Conservation (phyloP, 2,888 invertebrate species). For the Flabesymbios commensalis region DNA sequence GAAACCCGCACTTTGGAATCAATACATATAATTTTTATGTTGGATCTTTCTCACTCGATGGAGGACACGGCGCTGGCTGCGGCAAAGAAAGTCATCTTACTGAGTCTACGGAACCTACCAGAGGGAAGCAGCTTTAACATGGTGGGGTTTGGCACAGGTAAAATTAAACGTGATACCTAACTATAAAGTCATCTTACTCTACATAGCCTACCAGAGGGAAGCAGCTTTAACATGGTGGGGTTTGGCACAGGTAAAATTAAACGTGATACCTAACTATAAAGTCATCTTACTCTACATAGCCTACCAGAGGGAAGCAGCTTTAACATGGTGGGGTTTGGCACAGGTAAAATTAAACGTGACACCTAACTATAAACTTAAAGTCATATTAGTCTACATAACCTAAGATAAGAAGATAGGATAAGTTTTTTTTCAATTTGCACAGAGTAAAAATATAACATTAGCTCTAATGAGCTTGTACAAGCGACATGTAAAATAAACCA, state of each 20-base stretch:
- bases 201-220: slow-evolving; percentile 51
- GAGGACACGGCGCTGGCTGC: slow-evolving; percentile 44
- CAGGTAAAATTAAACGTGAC: too few species aligned
- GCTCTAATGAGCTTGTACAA: too few species aligned
- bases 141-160: slow-evolving; percentile 61
- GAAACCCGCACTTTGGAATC: slow-evolving; percentile 46
- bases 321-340: slow-evolving; percentile 63
- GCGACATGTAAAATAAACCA: too few species aligned
- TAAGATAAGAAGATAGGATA: too few species aligned
- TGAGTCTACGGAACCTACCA: slow-evolving; percentile 56
- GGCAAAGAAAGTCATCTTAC: slow-evolving; percentile 54
- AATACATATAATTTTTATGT: slow-evolving; percentile 53
- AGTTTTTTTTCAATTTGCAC: too few species aligned
- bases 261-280: too few species aligned
- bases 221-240: slow-evolving; percentile 60
- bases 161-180: too few species aligned
- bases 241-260: too few species aligned
- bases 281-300: slow-evolving; percentile 53
- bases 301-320: slow-evolving; percentile 56
- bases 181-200: slow-evolving; percentile 55
- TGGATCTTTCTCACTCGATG: slow-evolving; percentile 64
- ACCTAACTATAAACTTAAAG: too few species aligned
- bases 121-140: slow-evolving; percentile 59
- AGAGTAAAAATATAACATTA: too few species aligned
- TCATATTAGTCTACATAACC: too few species aligned